Evolutionary conservation across 2,888 invertebrate genomes (phyloP), one percentile per base, ranked within the genome.

Genomic region (Brassicogethes aeneus): DNA sequence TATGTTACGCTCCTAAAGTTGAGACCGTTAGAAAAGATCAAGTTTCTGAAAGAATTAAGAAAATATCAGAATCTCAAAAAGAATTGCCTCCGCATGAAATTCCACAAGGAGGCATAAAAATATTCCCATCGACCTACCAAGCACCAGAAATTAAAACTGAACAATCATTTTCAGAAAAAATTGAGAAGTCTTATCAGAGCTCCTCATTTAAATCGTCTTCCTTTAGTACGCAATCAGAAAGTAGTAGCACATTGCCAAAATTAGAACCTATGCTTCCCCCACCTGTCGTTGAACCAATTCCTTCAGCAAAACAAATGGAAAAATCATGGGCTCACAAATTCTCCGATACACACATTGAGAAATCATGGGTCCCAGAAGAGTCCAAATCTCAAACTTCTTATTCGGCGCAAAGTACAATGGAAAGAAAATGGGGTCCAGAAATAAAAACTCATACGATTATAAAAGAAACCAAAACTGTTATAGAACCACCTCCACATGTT

Each of bases 251-350:
- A 5, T 12, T 13, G 3, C 10, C 5, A 32, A 3, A 8, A 32
- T 10, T 13, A 5, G 32, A 32, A 12, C 7, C 3, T 5, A 12
- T 12, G 10, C 5, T 73, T 37, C 55, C 59, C 3, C 34, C 49
- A 8, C 54, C 55, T 17, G 51, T 51, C 10, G 42, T 51, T 33
- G 53, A 53, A 32, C 39, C 40, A 1, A 57, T 56, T 37, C 58
- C 82, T 5, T 80, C 81, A 2, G 81, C 72, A 1, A 56, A 82
- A 34, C 71, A 75, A 41, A 82, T 82, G 81, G 80, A 82, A 49
- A 81, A 79, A 59, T 66, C 79, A 1, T 82, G 82, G 82, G 73
- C 78, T 2, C 71, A 72, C 41, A 74, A 73, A 52, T 67, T 65
- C 44, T 61, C 64, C 8, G 64, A 69, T 16, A 68, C 67, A 0